Percentiles rank a stretch among this genome's conserved stretches.
These are phyloP conservation scores for Phengaris arion DNA, from an alignment of 2,888 invertebrate species.

Conservation along the genomic window DNA sequence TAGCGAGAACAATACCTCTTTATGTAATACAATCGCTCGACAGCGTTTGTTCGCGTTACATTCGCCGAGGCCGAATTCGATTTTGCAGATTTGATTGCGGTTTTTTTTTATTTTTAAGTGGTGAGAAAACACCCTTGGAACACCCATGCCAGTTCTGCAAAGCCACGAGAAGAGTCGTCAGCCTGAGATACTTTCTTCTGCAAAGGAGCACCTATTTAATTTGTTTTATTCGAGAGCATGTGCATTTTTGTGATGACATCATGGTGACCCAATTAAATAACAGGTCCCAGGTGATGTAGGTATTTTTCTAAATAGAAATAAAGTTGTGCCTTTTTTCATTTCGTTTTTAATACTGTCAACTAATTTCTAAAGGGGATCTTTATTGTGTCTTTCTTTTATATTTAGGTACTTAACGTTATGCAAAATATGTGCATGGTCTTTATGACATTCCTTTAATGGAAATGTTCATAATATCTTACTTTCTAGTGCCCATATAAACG, in stretches of 20 bases:
- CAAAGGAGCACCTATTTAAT: too few relatives aligned
- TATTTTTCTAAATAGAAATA: too few relatives aligned
- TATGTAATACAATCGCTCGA: conserved; percentile 12
- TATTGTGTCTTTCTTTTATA: not conserved
- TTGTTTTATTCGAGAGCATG: too few relatives aligned
- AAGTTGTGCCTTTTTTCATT: too few relatives aligned
- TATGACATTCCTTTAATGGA: not conserved
- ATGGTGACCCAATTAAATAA: too few relatives aligned
- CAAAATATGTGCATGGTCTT: not conserved
- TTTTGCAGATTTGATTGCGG: conserved; percentile 2
- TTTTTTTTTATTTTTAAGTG: not conserved
- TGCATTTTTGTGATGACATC: too few relatives aligned
- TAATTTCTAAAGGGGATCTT: not conserved
- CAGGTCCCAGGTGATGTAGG: too few relatives aligned
- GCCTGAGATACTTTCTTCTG: too few relatives aligned
- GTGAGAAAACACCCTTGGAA: not conserved
- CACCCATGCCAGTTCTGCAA: too few relatives aligned
- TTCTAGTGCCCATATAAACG: conserved; percentile 9
- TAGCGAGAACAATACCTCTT: conserved; percentile 8
- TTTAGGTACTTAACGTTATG: not conserved
- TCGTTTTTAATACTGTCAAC: too few relatives aligned
- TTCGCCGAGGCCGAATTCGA: conserved; percentile 20
- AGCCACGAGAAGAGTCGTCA: too few relatives aligned
- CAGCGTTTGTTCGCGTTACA: conserved; percentile 11
- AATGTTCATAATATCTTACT: not conserved